A percentile compares a stretch with the other conserved stretches of the same genome.
Evolutionary conservation across 1,140 invertebrate genomes (phyloP).

Genomic region (Zophobas morio): DNA sequence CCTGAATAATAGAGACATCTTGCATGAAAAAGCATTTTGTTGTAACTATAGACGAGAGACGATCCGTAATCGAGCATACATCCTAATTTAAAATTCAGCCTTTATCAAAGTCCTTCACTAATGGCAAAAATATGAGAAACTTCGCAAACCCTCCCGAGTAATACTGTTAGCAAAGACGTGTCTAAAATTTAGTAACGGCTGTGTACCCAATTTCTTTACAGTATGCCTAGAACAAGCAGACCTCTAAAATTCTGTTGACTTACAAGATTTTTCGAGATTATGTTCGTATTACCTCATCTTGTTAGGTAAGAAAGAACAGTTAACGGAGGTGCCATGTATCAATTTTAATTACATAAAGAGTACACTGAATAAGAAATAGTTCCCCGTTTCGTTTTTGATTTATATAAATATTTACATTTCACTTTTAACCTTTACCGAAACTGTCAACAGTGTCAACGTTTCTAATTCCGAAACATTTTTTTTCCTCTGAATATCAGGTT

Average conservation of each 20-base stretch:
- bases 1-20: no score
- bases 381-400: not conserved
- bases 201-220: conserved; percentile 21
- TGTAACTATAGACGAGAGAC: not conserved
- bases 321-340: not conserved
- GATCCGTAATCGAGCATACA: not conserved
- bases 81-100: not conserved
- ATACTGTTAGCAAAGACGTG: conserved; percentile 22
- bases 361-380: no score
- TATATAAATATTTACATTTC: conserved; percentile 2
- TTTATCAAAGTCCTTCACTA: not conserved
- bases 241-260: conserved; percentile 10
- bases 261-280: conserved; percentile 15
- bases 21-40: no score
- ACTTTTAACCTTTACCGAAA: conserved; percentile 1
- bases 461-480: conserved; percentile 1
- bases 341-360: not conserved
- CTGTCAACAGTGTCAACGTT: not conserved
- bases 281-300: conserved; percentile 14
- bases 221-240: not conserved
- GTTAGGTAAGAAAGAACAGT: conserved; percentile 3
- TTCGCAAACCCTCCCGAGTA: not conserved
- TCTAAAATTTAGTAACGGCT: conserved; percentile 5
- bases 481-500: not conserved
- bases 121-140: not conserved